Base-by-base conservation (phyloP, 2,113 vertebrate species). In the Hystrix cristata region DNA sequence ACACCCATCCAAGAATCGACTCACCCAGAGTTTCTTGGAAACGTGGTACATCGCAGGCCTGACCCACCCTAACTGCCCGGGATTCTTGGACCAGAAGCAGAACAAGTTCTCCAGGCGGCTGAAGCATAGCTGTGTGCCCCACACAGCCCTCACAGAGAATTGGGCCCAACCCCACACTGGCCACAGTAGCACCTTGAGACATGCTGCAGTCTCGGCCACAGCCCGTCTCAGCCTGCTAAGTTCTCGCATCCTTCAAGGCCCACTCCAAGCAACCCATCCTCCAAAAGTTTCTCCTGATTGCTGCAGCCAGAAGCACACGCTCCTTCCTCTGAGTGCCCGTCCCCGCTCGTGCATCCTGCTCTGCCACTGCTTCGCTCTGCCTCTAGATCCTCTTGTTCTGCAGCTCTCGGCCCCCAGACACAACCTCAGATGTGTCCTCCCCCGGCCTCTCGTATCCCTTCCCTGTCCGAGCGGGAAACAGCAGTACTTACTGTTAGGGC, bases 111-210 rank as follows among this genome's bases (percentile, higher is more conserved):
- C 55, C 53, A 62, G 53, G 29, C 43, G n/a, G 16, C 87, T 38
- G 19, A 80, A 55, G 29, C 78, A 2, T 21, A n/a, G n/a, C 1
- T 4, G 6, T n/a, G 6, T 34, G 38, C 6, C 65, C 69, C 38
- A 1, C 62, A 83, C 55, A 6, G 34, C 25, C 31, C 15, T n/a
- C 53, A 31, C 29, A 71, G n/a, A 84, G 31, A 71, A 16, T n/a
- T 14, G 12, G 4, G 10, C 55, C 64, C 43, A 34, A 15, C 4
- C 29, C 29, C 1, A 7, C 19, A 5, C 10, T 5, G 1, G 7
- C 87, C 57, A 14, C 3, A 10, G 1, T 57, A 34, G 60, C 1
- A 2, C 27, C 34, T 18, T 27, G 7, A 18, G 2, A 51, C 6
- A 5, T 7, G 23, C 0, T 27, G 2, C 19, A 31, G 29, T n/a